Base-by-base conservation (phyloP, 2,888 invertebrate genomes). In the Napeogenes sylphis region DNA sequence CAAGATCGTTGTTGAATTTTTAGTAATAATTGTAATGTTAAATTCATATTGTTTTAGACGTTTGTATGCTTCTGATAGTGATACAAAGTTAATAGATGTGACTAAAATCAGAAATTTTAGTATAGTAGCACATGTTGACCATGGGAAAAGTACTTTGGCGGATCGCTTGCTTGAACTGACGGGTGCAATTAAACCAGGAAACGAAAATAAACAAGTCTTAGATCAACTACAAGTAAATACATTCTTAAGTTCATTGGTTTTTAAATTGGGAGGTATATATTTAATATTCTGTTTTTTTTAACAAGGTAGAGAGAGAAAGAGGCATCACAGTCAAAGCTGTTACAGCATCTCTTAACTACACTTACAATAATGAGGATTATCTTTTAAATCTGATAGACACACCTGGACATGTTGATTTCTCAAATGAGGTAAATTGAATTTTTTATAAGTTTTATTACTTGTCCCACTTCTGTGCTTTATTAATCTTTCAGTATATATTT, bases 311-410 rank as follows among this genome's bases (percentile, higher is more conserved):
- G 88, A 92, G 95, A 75, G 98, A 99, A 86, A 93, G 99, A 75
- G 99, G 99, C 0, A 99, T 99, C 45, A 99, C 99, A 5, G 99
- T 99, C 0, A 99, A 99, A 88, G 99, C 99, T 10, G 99, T 99
- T 76, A 97, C 98, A 45, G 98, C 96, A 4, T 97, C 98, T 0
- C 90, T 99, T 67, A 92, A 96, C 67, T 96, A 97, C 79, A 91
- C 91, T 33, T 93, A 94, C 74, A 91, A 93, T 35, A 93, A 92
- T 60, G 87, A 94, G 74, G 84, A 92, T 32, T 98, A 97, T 86
- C 90, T 98, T 42, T 90, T 99, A 2, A 99, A 99, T 85, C 92
- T 99, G 33, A 98, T 99, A 73, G 99, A 99, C 82, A 99, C 99
- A 21, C 99, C 99, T 4, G 98, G 99, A 2, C 99, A 99, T 92